Evolutionary conservation across 2,888 invertebrate species (phyloP).

Genomic region (Brenthis ino): DNA sequence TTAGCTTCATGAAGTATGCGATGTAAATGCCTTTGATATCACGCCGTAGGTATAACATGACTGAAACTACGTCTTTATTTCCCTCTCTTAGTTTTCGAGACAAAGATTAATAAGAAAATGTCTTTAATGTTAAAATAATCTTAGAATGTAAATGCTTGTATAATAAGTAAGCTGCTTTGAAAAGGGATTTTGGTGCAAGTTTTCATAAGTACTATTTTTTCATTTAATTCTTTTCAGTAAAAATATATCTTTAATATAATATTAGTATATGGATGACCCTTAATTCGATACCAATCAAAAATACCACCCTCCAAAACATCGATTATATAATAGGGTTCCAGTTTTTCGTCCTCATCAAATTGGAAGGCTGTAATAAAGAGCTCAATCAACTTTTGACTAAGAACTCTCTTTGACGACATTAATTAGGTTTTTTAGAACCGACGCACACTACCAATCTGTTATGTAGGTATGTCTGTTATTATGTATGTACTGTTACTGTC

Average conservation of each 20-base stretch:
- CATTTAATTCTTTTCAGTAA: too few species aligned
- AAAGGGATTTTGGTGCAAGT: too few species aligned
- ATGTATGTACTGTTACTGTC: too few species aligned
- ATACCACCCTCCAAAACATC: constrained; percentile 12
- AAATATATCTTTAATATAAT: background rate
- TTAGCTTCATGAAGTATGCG: constrained; percentile 42
- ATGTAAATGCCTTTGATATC: constrained; percentile 52
- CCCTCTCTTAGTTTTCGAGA: constrained; percentile 1
- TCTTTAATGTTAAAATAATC: background rate
- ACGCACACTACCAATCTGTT: constrained; percentile 33
- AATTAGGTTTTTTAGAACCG: constrained; percentile 60
- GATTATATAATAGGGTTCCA: constrained; percentile 23
- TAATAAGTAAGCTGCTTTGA: background rate
- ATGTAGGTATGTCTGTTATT: background rate
- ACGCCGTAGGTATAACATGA: constrained; percentile 25
- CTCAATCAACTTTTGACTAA: constrained; percentile 55
- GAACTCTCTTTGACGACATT: constrained; percentile 62
- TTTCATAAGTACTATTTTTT: too few species aligned
- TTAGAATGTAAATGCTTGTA: background rate
- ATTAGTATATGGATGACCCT: background rate
- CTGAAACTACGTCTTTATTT: constrained; percentile 28
- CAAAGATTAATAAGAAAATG: background rate
- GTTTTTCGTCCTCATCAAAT: constrained; percentile 44
- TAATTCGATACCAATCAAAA: constrained; percentile 13
- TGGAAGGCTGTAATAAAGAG: constrained; percentile 54